A percentile compares a stretch with the other conserved stretches of the same genome.
Conservation (phyloP, 2,113 vertebrate species). For the Haemorhous mexicanus region DNA sequence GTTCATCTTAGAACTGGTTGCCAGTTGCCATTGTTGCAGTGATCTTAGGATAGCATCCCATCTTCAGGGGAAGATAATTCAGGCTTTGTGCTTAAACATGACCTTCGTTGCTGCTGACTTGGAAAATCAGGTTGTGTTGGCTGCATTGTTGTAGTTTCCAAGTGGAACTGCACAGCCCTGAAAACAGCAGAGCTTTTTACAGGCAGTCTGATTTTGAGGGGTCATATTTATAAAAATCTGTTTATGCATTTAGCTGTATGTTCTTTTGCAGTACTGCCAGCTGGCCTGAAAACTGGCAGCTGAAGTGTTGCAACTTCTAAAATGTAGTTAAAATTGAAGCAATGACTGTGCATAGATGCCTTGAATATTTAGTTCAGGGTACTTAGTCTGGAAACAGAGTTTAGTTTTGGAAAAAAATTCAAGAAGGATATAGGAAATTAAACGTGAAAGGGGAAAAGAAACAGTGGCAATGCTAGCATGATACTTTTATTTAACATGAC, state of each 20-base stretch:
- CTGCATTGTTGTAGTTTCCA: not conserved
- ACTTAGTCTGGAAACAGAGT: not conserved
- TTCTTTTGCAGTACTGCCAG: not conserved
- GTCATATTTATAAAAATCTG: not conserved
- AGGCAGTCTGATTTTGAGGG: not conserved
- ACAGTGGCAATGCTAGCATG: not conserved
- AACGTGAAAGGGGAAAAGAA: not conserved
- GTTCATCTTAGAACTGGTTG: not conserved
- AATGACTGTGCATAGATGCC: not conserved
- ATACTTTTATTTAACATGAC: constrained; percentile 33
- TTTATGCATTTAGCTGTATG: not conserved
- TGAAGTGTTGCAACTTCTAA: not conserved
- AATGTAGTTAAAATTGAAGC: not conserved
- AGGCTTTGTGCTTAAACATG: not conserved
- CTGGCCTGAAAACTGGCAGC: not conserved
- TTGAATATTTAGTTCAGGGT: not conserved
- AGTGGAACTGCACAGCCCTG: not conserved
- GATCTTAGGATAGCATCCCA: not conserved
- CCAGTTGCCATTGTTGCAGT: not conserved
- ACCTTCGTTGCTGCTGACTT: not conserved
- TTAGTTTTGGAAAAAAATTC: not conserved
- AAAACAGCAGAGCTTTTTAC: not conserved
- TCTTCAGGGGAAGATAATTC: not conserved
- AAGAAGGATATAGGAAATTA: not conserved
- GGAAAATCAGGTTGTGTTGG: not conserved